These are phyloP conservation scores for Homarus gammarus DNA, from an alignment of 2,888 invertebrate genomes.

Conservation along the genomic window DNA sequence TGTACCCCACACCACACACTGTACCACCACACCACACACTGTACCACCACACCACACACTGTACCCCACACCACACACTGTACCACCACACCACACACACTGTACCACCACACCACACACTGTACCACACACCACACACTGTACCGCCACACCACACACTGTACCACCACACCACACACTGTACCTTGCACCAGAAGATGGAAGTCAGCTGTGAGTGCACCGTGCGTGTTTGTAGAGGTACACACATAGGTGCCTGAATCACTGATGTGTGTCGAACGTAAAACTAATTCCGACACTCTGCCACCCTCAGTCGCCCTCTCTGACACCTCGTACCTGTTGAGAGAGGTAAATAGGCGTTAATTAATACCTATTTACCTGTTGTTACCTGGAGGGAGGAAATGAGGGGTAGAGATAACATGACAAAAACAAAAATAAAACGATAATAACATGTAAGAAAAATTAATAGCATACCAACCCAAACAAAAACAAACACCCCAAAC, in stretches of 20 bases:
- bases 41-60: no score
- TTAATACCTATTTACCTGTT: no score
- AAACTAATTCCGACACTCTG: slow-evolving; percentile 45
- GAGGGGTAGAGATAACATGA: no score
- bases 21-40: no score
- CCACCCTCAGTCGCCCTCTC: slow-evolving; percentile 11
- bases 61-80: no score
- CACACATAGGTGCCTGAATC: slow-evolving; percentile 72
- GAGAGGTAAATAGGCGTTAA: background rate
- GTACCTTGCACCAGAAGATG: slow-evolving; percentile 72
- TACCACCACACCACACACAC: no score
- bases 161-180: background rate
- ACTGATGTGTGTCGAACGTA: slow-evolving; percentile 39
- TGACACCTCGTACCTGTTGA: slow-evolving; percentile 4
- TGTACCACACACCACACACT: background rate
- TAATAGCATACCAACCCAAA: no score
- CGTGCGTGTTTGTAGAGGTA: slow-evolving; percentile 70
- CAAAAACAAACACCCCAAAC: no score
- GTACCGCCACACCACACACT: background rate
- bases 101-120: no score
- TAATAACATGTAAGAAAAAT: no score
- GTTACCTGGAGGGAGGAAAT: background rate
- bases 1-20: no score
- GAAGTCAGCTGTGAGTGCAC: slow-evolving; percentile 61
- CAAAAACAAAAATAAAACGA: no score